Conservation (phyloP, 2,113 vertebrate species). For the Laticauda laticaudata region DNA sequence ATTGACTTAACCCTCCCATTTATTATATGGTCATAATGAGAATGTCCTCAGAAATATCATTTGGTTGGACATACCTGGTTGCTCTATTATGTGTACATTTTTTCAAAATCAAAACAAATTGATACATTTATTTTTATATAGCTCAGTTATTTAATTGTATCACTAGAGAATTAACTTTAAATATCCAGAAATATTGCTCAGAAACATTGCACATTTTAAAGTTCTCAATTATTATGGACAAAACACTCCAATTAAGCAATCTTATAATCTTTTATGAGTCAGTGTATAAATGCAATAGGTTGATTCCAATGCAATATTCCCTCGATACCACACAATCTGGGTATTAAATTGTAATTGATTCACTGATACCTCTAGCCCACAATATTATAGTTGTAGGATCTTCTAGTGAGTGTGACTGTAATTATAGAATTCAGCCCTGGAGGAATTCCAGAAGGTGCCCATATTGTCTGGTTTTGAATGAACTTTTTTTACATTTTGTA, state of each 20-base stretch:
- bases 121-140: slow-evolving; percentile 23
- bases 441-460: not conserved
- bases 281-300: not conserved
- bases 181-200: not conserved
- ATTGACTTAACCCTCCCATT: slow-evolving; percentile 69
- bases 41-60: slow-evolving; percentile 54
- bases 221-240: rapidly evolving
- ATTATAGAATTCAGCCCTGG: not conserved
- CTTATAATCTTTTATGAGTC: not conserved
- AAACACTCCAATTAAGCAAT: not conserved
- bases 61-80: slow-evolving; percentile 57
- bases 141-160: slow-evolving; percentile 10
- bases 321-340: not conserved
- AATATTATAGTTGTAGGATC: not conserved
- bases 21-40: slow-evolving; percentile 70
- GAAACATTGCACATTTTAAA: not conserved
- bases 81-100: slow-evolving; percentile 15
- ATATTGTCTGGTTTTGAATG: not conserved
- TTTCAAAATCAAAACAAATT: slow-evolving; percentile 22
- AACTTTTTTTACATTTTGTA: not conserved
- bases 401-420: not conserved
- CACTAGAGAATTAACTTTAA: not conserved
- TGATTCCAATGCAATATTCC: not conserved
- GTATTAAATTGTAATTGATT: not conserved
- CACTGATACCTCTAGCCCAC: not conserved